Percentiles rank a stretch among this genome's conserved stretches.
Evolutionary conservation across 2,113 vertebrate species (phyloP).

Genomic region (Carettochelys insculpta): DNA sequence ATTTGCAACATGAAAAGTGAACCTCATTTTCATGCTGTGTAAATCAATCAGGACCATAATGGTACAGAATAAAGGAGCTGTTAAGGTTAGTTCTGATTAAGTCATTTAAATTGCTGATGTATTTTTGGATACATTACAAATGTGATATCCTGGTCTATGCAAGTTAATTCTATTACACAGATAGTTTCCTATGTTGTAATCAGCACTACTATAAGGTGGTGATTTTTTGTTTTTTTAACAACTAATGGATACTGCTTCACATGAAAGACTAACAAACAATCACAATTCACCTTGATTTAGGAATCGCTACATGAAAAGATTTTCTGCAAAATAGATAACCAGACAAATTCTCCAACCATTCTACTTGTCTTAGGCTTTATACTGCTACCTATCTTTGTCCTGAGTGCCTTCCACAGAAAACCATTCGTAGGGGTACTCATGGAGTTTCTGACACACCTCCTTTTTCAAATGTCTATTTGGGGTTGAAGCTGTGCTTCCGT

Average conservation of each 20-base stretch:
- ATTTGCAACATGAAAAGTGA: constrained; percentile 67
- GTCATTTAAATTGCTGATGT: constrained; percentile 58
- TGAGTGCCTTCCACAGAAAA: neutral
- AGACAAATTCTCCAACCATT: accelerated
- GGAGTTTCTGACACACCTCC: neutral
- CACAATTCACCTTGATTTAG: neutral
- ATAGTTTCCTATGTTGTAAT: neutral
- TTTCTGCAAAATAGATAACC: neutral
- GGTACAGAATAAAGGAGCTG: constrained; percentile 15
- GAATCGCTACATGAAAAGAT: neutral
- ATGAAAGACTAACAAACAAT: neutral
- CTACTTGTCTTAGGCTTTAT: neutral
- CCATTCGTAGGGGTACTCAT: neutral
- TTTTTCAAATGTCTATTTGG: neutral
- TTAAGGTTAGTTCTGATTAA: constrained; percentile 33
- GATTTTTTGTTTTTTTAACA: neutral
- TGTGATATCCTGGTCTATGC: neutral
- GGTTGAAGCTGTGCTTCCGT: neutral
- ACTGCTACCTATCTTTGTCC: neutral
- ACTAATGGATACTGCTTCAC: accelerated
- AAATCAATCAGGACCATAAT: constrained; percentile 71
- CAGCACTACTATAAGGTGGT: neutral
- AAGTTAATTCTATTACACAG: neutral
- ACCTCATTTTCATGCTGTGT: constrained; percentile 69
- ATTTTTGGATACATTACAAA: constrained; percentile 7